Percentiles rank a stretch among this genome's conserved stretches.
Evolutionary conservation across 2,888 invertebrate genomes (phyloP).

Genomic region (Acronicta psi): DNA sequence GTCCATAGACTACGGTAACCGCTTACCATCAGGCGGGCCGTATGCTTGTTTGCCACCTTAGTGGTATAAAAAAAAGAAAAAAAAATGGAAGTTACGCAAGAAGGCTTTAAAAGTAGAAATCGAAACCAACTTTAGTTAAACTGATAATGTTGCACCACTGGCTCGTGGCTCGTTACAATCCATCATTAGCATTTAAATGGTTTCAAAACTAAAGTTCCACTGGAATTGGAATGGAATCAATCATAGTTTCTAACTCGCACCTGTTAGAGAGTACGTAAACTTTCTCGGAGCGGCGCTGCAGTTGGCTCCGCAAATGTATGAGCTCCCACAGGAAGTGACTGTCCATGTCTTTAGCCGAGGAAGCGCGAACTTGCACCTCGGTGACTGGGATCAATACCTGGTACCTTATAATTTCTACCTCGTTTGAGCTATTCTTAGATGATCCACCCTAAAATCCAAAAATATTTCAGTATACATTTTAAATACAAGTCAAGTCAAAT

Average conservation of each 20-base stretch:
- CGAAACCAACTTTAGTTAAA: slow-evolving; percentile 13
- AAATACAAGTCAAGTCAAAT: neutral
- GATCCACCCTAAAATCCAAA: slow-evolving; percentile 92
- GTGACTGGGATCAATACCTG: slow-evolving; percentile 99
- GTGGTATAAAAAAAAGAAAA: too few species aligned
- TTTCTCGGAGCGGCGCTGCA: slow-evolving; percentile 98
- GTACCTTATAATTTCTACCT: slow-evolving; percentile 98
- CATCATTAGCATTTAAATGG: slow-evolving; percentile 42
- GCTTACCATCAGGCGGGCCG: too few species aligned
- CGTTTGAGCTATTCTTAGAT: slow-evolving; percentile 95
- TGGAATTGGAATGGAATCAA: slow-evolving; percentile 27
- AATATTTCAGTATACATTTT: too few species aligned
- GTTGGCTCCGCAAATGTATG: slow-evolving; percentile 97
- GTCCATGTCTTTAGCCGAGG: slow-evolving; percentile 98
- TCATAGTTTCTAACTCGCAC: slow-evolving; percentile 78
- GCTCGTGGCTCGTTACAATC: slow-evolving; percentile 9
- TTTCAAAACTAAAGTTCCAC: slow-evolving; percentile 40
- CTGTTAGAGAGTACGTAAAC: slow-evolving; percentile 98
- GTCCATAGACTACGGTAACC: too few species aligned
- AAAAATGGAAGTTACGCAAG: too few species aligned
- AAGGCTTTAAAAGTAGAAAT: slow-evolving; percentile 13
- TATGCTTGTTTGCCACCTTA: too few species aligned
- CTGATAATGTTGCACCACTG: slow-evolving; percentile 15
- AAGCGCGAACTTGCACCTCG: slow-evolving; percentile 98
- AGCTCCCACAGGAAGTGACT: slow-evolving; percentile 99